Evolutionary conservation across 2,888 invertebrate species (phyloP).

Genomic region (Acleris literana): DNA sequence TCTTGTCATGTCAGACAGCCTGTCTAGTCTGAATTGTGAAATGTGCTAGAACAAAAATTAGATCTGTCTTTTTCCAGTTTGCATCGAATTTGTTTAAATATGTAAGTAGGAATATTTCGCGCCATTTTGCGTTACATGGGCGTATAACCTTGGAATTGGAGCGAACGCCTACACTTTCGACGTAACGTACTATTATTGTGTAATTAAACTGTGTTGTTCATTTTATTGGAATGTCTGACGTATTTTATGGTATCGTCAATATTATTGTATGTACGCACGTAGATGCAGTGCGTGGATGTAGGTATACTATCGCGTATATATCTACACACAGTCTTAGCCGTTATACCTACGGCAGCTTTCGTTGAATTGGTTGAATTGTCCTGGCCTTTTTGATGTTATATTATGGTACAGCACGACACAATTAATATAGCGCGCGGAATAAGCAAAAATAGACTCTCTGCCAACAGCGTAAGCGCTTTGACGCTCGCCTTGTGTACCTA

Average conservation of each 20-base stretch:
- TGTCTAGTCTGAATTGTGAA: slow-evolving; percentile 54
- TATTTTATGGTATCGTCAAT: slow-evolving; percentile 11
- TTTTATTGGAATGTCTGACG: slow-evolving; percentile 25
- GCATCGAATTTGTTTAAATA: slow-evolving; percentile 10
- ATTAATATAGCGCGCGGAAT: too few species aligned
- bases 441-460: too few species aligned
- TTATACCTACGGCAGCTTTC: too few species aligned
- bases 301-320: too few species aligned
- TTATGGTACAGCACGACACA: too few species aligned
- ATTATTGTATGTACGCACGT: not conserved
- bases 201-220: slow-evolving; percentile 30
- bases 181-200: slow-evolving; percentile 59
- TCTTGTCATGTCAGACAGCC: slow-evolving; percentile 58
- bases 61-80: slow-evolving; percentile 22
- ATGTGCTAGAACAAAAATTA: slow-evolving; percentile 49
- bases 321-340: too few species aligned
- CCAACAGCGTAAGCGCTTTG: too few species aligned
- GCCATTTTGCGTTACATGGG: slow-evolving; percentile 18
- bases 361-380: too few species aligned
- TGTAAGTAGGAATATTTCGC: slow-evolving; percentile 4
- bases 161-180: slow-evolving; percentile 66
- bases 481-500: too few species aligned
- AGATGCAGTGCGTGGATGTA: too few species aligned
- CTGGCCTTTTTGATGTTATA: too few species aligned
- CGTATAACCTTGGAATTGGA: slow-evolving; percentile 64